These are phyloP conservation scores for Danio rerio DNA, from an alignment of 2,113 vertebrate genomes.

Conservation along the genomic window GRCz12tu NC_133195.1:48014501-48015000, in stretches of 20 bases:
- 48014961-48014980: too few relatives aligned
- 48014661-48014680: background rate
- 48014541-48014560: background rate
- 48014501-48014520: background rate
- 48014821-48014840: too few relatives aligned
- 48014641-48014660: background rate
- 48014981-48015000: too few relatives aligned
- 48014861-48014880: too few relatives aligned
- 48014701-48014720: background rate
- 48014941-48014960: too few relatives aligned
- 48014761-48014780: background rate
- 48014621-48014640: background rate
- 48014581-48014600: background rate
- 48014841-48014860: too few relatives aligned
- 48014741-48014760: background rate
- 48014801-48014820: background rate
- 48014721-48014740: background rate
- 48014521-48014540: background rate
- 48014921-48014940: too few relatives aligned
- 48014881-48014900: too few relatives aligned
- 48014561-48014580: conserved; percentile 9
- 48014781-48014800: background rate
- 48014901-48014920: too few relatives aligned
- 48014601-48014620: background rate
- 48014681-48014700: background rate